Evolutionary conservation across 2,888 invertebrate genomes (phyloP).

Genomic region (Morinoia aosen): DNA sequence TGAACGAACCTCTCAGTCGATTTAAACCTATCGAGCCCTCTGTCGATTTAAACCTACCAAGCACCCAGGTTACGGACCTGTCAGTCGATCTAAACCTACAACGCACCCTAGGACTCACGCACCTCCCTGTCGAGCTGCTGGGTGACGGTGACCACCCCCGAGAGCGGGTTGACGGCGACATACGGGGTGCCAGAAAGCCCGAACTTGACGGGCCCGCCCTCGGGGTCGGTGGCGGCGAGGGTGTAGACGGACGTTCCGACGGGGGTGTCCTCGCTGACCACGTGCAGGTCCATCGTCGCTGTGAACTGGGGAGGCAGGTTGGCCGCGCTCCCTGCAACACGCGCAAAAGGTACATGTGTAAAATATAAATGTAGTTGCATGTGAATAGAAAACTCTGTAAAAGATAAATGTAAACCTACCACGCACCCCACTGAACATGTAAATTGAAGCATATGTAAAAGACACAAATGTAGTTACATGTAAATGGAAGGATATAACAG

Average conservation of each 20-base stretch:
- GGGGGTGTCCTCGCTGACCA: slow-evolving; percentile 83
- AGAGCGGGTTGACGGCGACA: slow-evolving; percentile 82
- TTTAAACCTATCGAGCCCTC: no score
- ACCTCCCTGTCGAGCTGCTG: slow-evolving; percentile 87
- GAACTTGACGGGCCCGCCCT: slow-evolving; percentile 80
- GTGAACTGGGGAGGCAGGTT: slow-evolving; percentile 83
- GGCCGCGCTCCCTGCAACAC: slow-evolving; percentile 53
- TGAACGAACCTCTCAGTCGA: no score
- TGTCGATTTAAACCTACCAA: no score
- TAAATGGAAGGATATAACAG: no score
- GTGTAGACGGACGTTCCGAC: slow-evolving; percentile 85
- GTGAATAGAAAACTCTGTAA: no score
- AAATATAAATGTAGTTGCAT: background rate
- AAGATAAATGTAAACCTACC: no score
- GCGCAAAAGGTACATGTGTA: background rate
- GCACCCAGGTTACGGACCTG: no score
- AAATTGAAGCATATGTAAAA: no score
- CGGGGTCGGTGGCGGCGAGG: slow-evolving; percentile 85
- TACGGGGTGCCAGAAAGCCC: slow-evolving; percentile 81
- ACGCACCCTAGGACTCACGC: background rate
- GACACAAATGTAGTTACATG: no score
- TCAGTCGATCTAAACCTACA: no score
- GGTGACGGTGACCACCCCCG: slow-evolving; percentile 84
- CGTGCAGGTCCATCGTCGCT: slow-evolving; percentile 83
- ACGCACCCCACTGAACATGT: no score